A percentile compares a stretch with the other conserved stretches of the same genome.
Conservation (phyloP, 2,888 invertebrate species). For the Trichopria drosophilae region DNA sequence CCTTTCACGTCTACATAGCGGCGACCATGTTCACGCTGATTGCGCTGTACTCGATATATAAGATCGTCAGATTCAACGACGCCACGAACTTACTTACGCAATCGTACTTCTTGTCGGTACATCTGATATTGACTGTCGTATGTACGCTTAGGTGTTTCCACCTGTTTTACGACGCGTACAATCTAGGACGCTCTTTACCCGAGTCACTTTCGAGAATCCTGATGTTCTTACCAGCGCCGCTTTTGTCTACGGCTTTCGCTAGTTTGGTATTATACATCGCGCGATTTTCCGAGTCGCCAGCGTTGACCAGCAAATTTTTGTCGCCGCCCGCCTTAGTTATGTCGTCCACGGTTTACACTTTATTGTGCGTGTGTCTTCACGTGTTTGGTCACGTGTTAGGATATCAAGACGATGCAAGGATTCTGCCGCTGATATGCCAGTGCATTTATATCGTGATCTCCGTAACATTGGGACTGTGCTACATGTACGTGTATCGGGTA, state of each 20-base stretch:
- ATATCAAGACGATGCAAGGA: constrained; percentile 58
- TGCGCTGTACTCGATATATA: constrained; percentile 82
- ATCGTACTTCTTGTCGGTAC: constrained; percentile 84
- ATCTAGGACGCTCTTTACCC: constrained; percentile 79
- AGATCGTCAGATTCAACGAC: constrained; percentile 83
- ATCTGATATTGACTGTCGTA: constrained; percentile 78
- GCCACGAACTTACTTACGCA: constrained; percentile 84
- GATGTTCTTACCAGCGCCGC: constrained; percentile 82
- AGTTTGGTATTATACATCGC: constrained; percentile 83
- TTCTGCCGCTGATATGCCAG: constrained; percentile 78
- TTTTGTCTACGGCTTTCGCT: constrained; percentile 86
- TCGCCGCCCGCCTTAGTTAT: constrained; percentile 78
- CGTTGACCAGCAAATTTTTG: constrained; percentile 70
- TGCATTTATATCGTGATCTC: constrained; percentile 85
- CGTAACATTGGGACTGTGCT: constrained; percentile 80
- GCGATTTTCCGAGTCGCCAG: constrained; percentile 77
- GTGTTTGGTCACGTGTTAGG: constrained; percentile 60
- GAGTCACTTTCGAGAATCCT: constrained; percentile 77
- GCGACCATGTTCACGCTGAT: constrained; percentile 83
- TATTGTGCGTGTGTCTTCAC: constrained; percentile 81
- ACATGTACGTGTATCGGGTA: constrained; percentile 81
- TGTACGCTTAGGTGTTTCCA: constrained; percentile 84
- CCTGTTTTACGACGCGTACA: constrained; percentile 89
- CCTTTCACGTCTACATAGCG: constrained; percentile 85
- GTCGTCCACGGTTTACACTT: constrained; percentile 77